phyloP scores from a whole-genome alignment of 2,888 invertebrate genomes.

The Trachelus iudaicus region DNA sequence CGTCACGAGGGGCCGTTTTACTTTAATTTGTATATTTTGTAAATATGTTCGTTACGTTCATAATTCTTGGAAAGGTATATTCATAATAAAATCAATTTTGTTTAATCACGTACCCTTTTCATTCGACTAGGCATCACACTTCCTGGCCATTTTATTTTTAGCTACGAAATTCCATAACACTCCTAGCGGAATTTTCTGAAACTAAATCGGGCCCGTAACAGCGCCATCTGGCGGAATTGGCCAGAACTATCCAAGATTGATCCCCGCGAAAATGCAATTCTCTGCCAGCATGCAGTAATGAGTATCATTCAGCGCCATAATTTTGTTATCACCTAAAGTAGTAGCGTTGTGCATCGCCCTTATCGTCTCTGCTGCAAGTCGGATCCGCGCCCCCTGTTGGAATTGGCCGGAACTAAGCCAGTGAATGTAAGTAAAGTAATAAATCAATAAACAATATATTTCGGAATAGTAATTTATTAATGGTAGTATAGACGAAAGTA shows the following conservation, averaged over 20 bases:
- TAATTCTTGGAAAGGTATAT: slow-evolving; percentile 13
- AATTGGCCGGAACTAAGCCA: not conserved
- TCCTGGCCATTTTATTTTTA: not conserved
- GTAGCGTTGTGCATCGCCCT: too few species aligned
- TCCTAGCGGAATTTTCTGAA: not conserved
- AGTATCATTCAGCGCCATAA: too few species aligned
- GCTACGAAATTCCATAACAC: not conserved
- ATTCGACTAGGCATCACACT: not conserved
- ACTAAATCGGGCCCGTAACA: not conserved
- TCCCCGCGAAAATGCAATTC: not conserved
- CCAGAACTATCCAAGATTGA: not conserved
- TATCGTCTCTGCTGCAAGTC: too few species aligned
- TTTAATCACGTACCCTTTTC: slow-evolving; percentile 5
- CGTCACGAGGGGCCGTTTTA: slow-evolving; percentile 14
- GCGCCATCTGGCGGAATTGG: not conserved
- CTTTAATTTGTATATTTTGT: slow-evolving; percentile 23
- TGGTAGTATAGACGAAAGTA: slow-evolving; percentile 43
- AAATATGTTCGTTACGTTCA: slow-evolving; percentile 20
- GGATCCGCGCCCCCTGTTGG: too few species aligned
- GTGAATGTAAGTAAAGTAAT: not conserved
- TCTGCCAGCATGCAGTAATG: not conserved
- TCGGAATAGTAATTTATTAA: slow-evolving; percentile 18
- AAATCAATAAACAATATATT: not conserved
- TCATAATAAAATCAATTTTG: slow-evolving; percentile 21
- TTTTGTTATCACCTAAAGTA: too few species aligned